phyloP scores from a whole-genome alignment of 2,113 vertebrate genomes.

The Platysternon megacephalum region DNA sequence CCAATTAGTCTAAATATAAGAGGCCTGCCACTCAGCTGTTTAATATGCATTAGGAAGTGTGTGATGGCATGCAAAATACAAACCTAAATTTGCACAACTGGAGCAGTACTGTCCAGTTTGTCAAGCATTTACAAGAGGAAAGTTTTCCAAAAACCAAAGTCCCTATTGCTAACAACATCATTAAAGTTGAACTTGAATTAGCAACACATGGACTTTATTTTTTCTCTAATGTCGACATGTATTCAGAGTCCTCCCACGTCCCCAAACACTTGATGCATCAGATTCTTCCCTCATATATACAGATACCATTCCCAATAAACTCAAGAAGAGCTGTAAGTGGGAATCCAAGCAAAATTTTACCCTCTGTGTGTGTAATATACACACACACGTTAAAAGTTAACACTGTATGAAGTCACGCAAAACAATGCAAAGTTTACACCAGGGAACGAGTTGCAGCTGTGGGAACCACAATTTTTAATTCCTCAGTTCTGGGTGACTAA shows the following conservation, averaged over 20 bases:
- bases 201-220: background rate
- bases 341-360: background rate
- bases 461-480: rapidly evolving
- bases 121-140: background rate
- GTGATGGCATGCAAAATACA: background rate
- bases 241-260: background rate
- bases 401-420: background rate
- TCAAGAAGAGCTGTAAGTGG: background rate
- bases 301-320: background rate
- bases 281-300: background rate
- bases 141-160: background rate
- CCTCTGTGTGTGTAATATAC: background rate
- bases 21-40: background rate
- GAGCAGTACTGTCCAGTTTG: background rate
- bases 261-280: rapidly evolving
- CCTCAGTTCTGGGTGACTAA: rapidly evolving
- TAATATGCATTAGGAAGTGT: background rate
- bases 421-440: background rate
- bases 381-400: background rate
- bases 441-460: background rate
- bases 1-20: background rate
- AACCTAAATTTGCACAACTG: background rate
- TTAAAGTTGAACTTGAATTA: background rate
- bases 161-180: background rate
- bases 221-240: background rate